Conservation (phyloP, 1,140 invertebrate genomes). For the Aphelenchoides besseyi region DNA sequence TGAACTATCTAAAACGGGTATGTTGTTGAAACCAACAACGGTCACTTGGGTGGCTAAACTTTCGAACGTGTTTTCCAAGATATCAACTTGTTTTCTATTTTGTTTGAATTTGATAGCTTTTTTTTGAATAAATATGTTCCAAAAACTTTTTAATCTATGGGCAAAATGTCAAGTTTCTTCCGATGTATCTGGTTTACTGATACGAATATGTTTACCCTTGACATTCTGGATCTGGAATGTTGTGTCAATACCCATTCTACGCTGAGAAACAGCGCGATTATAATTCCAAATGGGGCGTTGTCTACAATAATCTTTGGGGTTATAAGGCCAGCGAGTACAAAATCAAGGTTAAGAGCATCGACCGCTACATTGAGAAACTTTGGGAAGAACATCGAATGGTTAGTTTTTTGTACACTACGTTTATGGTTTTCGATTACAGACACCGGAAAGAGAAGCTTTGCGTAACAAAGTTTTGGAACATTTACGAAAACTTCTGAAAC, state of each 20-base stretch:
- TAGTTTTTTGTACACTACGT: neutral
- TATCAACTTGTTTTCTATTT: no score
- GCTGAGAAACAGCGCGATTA: neutral
- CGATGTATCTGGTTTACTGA: no score
- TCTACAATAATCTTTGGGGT: neutral
- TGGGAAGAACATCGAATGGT: slow-evolving; percentile 5
- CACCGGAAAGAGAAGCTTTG: neutral
- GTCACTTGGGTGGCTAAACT: no score
- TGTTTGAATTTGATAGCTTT: no score
- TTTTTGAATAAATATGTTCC: no score
- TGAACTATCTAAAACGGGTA: no score
- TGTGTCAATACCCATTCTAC: neutral
- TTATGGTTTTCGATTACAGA: neutral
- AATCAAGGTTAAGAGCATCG: neutral
- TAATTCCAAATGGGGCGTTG: neutral
- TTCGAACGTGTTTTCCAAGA: no score
- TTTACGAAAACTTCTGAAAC: neutral
- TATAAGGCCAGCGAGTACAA: neutral
- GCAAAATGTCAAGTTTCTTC: no score
- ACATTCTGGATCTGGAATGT: slow-evolving; percentile 3
- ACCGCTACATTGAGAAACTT: neutral
- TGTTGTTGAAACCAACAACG: no score
- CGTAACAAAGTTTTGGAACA: slow-evolving; percentile 10
- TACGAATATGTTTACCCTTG: no score
- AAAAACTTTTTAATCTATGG: no score